Base-by-base conservation (phyloP, 2,888 invertebrate genomes). In the Stictocephala bisonia region DNA sequence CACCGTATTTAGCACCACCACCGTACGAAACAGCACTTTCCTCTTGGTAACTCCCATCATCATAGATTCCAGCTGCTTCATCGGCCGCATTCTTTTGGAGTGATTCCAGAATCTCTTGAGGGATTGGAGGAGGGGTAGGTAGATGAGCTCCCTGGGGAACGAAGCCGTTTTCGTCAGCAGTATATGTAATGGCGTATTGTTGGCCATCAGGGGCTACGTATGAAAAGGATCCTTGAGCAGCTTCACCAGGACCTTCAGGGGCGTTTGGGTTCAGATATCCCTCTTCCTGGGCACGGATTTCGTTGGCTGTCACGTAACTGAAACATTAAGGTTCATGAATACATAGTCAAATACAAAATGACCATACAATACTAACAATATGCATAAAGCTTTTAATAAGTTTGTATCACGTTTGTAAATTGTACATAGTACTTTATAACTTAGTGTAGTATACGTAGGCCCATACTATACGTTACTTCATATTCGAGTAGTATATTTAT, bases 161-260 rank as follows among this genome's bases (percentile, higher is more conserved):
- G 86, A 89, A 91, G 73, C 92, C 91, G 77, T 90, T 88, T 82
- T 91, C 90, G 79, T 91, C 90, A 77, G 92, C 91, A 72, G 86
- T 81, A 83, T 90, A 92, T 53, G 84, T 83, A 74, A 91, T 81
- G n/a, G 84, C 81, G 78, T 90, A 85, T 13, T 85, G 85, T 50
- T 86, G 83, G n/a, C 91, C 91, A 77, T 91, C 90, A 13, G 89
- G 89, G 27, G 88, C 86, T 3, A 91, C 88, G 81, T 93, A 93
- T 0, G 92, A 88, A 81, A 89, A 92, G 50, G 90, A 90, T 50
- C 93, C 93, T 82, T 92, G 90, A 1, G 92, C 91, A 0, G 78
- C 78, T 51, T 77, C 76, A 40, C 81, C 82, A 26, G 77, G 75
- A 69, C 87, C 86, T 1, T 86, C 86, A 31, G 88, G 87, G 0